Evolutionary conservation across 2,797 vertebrate species (phyloP), one percentile per base, ranked within the genome.

Genomic region (Oophaga sylvatica): DNA sequence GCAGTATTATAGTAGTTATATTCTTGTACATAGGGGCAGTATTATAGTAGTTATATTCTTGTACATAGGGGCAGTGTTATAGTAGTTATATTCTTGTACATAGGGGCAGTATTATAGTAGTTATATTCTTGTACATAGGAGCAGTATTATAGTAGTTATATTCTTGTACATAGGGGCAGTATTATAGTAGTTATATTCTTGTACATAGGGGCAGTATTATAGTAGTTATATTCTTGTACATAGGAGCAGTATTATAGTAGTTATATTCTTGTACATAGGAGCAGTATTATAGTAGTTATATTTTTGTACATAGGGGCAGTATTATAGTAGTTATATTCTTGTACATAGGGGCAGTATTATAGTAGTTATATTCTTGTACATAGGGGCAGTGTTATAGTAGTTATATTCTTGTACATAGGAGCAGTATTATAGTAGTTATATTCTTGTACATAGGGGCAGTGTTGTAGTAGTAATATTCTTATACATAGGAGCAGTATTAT

Each of bases 41-140:
- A 70, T 70, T 70, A 70, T 70, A 70, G 68, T 70, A 70, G 68
- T 70, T 70, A 70, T 70, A 70, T 70, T 70, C 15, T 70, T 70
- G 29, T 70, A 70, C 68, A 70, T 70, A 68, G 68, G 1, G 68
- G n/a, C 29, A 70, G 68, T 35, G 35, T 70, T 70, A 70, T 70
- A 70, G 68, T 70, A 70, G 68, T 70, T 70, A 70, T 70, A 70
- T 70, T 70, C 15, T 70, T 70, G 29, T 70, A 70, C 68, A 70
- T 70, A 68, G 68, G 1, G 68, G n/a, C 29, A 70, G 68, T 35
- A 70, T 70, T 70, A 70, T 70, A 70, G 68, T 70, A 70, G 68
- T 70, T 70, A 70, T 70, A 70, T 70, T 70, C 15, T 70, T 70
- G 29, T 70, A 70, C 68, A 70, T 70, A 68, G 68, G 1, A n/a